A percentile compares a stretch with the other conserved stretches of the same genome.
Evolutionary conservation across 2,888 invertebrate species (phyloP).

Genomic region (Mycalesis mineus): DNA sequence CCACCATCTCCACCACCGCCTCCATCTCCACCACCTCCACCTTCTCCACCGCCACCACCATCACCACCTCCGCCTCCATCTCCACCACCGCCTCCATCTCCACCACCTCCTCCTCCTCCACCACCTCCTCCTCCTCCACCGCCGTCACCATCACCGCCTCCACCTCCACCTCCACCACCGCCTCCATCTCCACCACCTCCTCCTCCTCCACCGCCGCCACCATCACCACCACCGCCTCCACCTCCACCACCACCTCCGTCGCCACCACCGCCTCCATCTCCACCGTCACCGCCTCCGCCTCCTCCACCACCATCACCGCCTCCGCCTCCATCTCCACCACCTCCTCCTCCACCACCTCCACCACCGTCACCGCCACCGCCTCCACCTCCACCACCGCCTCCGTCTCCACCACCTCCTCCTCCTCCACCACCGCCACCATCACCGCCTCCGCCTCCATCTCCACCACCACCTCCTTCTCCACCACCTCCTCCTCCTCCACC

Average conservation of each 20-base stretch:
- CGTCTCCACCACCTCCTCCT: no score
- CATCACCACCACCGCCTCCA: conserved; percentile 10
- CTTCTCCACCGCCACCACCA: not conserved
- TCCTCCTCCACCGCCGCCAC: conserved; percentile 5
- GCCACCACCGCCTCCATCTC: no score
- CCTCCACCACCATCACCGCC: conserved; percentile 9
- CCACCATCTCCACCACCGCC: not conserved
- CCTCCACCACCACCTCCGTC: conserved; percentile 13
- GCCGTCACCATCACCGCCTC: not conserved
- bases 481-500: not conserved
- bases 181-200: not conserved
- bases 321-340: conserved; percentile 21
- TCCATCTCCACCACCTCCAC: not conserved
- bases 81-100: not conserved
- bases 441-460: no score
- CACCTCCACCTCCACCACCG: not conserved
- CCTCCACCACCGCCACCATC: no score
- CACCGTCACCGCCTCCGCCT: no score
- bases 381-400: no score
- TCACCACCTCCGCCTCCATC: not conserved
- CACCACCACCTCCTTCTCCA: not conserved
- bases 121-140: not conserved
- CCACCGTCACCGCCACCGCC: no score
- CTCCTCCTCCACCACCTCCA: conserved; percentile 12
- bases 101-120: not conserved